Conservation (phyloP, 2,888 invertebrate genomes). For the Xiphydria camelus region DNA sequence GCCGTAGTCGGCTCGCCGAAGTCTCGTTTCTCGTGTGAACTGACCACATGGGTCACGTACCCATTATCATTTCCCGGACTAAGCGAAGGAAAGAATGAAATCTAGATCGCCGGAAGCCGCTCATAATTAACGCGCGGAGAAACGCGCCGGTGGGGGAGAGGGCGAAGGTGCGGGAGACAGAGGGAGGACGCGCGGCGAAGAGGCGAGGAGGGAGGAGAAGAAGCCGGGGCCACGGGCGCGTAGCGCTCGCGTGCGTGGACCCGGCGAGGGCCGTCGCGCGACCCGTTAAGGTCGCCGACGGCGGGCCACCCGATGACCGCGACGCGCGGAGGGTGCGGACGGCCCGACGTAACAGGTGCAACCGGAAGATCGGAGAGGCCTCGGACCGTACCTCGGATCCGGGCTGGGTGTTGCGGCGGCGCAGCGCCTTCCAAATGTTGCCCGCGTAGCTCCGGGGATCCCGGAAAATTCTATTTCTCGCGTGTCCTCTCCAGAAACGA, state of each 20-base stretch:
- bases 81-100: constrained; percentile 55
- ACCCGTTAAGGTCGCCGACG: constrained; percentile 38
- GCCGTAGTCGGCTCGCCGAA: constrained; percentile 23
- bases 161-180: constrained; percentile 12
- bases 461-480: too few species aligned
- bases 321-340: too few species aligned
- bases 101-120: constrained; percentile 59
- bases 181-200: constrained; percentile 7
- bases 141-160: constrained; percentile 23
- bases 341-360: too few species aligned
- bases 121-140: constrained; percentile 56
- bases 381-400: too few species aligned
- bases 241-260: not conserved
- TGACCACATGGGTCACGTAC: constrained; percentile 59
- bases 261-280: constrained; percentile 28
- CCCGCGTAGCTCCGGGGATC: too few species aligned
- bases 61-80: constrained; percentile 56
- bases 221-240: too few species aligned
- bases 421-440: too few species aligned
- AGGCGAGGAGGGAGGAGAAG: not conserved
- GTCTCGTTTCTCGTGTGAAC: constrained; percentile 58
- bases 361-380: too few species aligned
- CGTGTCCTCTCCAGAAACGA: too few species aligned
- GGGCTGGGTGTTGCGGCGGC: too few species aligned
- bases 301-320: not conserved